Base-by-base conservation (phyloP, 2,888 invertebrate species). In the Athrips mouffetella region DNA sequence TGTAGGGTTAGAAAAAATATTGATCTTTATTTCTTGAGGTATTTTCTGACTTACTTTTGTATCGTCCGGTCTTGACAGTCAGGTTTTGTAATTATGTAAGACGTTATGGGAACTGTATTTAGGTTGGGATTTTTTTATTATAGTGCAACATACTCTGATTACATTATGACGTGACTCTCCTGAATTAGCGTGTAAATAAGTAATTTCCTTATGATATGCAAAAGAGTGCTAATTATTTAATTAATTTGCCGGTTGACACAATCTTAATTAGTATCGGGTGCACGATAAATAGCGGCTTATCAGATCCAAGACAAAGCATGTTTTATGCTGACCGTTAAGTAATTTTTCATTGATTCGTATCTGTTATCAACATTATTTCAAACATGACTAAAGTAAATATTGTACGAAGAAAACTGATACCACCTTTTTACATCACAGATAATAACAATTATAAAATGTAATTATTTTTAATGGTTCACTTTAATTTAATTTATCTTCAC, bases 401-500 rank as follows among this genome's bases (percentile, higher is more conserved):
- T n/a, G n/a, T n/a, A n/a, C n/a, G n/a, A n/a, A n/a, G n/a, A n/a
- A n/a, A n/a, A n/a, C n/a, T n/a, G n/a, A n/a, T n/a, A n/a, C n/a
- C n/a, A n/a, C n/a, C n/a, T n/a, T n/a, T n/a, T n/a, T 16, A 27
- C 10, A 3, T 27, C 13, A 27, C 20, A 29, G 30, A 18, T 16
- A 29, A 18, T 5, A 10, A n/a, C n/a, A n/a, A 39, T 10, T 10
- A 10, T 30, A 10, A 41, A 21, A 18, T n/a, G 18, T 42, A 15
- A 42, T 42, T 30, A 41, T 3, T 29, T 30, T 30, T 44, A 44
- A 30, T 44, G n/a, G 7, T 20, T n/a, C n/a, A n/a, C n/a, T 1
- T 15, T 11, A 30, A 13, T 44, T 18, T 18, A 30, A 30, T 30
- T 30, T 44, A 20, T 30, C 29, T 29, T 42, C n/a, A 29, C 27